phyloP scores from a whole-genome alignment of 2,888 invertebrate species.

The Blomia tropicalis region DNA sequence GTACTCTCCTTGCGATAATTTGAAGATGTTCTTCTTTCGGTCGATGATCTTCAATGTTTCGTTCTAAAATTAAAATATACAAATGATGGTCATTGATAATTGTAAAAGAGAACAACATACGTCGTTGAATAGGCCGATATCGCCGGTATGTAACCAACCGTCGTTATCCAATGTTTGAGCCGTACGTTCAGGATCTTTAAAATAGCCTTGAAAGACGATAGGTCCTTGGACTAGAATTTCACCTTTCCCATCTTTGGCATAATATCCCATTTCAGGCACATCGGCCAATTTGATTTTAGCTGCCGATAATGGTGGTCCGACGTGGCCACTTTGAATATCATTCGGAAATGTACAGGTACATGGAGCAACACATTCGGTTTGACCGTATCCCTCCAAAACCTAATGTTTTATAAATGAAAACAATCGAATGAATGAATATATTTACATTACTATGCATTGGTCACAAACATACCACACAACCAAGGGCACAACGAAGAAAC shows the following conservation, averaged over 20 bases:
- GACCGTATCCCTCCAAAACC: constrained; percentile 84
- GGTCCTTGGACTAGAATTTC: constrained; percentile 88
- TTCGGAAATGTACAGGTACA: constrained; percentile 78
- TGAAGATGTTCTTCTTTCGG: constrained; percentile 94
- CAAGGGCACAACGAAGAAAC: constrained; percentile 79
- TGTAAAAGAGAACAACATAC: background rate
- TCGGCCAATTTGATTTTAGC: constrained; percentile 86
- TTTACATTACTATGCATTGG: too few species aligned
- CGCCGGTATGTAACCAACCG: constrained; percentile 94
- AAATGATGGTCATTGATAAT: background rate
- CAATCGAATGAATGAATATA: background rate
- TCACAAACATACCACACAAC: constrained; percentile 62
- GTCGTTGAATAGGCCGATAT: constrained; percentile 76
- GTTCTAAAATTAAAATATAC: constrained; percentile 36
- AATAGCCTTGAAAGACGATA: constrained; percentile 63
- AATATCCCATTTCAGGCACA: constrained; percentile 95
- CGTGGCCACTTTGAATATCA: constrained; percentile 67
- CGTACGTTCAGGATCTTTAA: constrained; percentile 82
- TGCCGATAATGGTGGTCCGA: constrained; percentile 89
- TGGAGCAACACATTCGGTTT: constrained; percentile 81
- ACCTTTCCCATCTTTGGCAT: constrained; percentile 54
- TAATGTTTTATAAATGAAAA: constrained; percentile 34
- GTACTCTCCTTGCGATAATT: constrained; percentile 91
- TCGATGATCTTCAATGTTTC: constrained; percentile 91
- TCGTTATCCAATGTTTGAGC: constrained; percentile 66